Base-by-base conservation (phyloP, 2,888 invertebrate genomes). In the Hirudinaria manillensis region DNA sequence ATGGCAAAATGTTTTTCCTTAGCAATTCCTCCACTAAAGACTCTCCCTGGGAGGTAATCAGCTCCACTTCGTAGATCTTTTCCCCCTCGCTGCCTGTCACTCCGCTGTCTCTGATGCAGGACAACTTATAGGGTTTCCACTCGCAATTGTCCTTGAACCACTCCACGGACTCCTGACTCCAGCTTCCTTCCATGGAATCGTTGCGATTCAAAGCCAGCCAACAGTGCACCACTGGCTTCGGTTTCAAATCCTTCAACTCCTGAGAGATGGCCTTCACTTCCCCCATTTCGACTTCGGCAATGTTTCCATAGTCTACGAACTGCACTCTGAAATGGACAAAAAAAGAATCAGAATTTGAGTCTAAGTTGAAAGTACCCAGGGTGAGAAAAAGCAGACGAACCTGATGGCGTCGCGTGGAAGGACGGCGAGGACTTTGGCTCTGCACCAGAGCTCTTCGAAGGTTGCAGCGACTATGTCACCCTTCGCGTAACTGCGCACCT, bases 141-240 rank as follows among this genome's bases (percentile, higher is more conserved):
- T 61, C 61, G 29, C 61, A 61, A 29, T 61, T 61, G 29, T 61
- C 61, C n/a, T 61, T 61, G 61, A 61, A 61, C 61, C 61, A 61
- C 61, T 27, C 13, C 29, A 4, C 61, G 13, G 24, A 16, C 10
- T 61, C 61, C 24, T 24, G 24, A 19, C 29, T 61, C 61, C 61
- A 61, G 16, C 45, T 16, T 45, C 45, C 45, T 45, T 45, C 45
- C 24, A 61, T 29, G 7, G 29, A 24, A n/a, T 61, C 61, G 24
- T 61, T 61, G 61, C 61, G 29, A 29, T 61, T 61, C 45, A 45
- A 45, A 45, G 45, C 45, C 1, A 61, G 61, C 61, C 29, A 29
- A 29, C 61, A 61, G 29, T 61, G 61, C 13, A 61, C 29, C 6
- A 29, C 61, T 2, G 61, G 61, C 10, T 61, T 61, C 10, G 61